These are phyloP conservation scores for Malurus alboscapulatus DNA, from an alignment of 2,113 vertebrate genomes.

Conservation along the genomic window DNA sequence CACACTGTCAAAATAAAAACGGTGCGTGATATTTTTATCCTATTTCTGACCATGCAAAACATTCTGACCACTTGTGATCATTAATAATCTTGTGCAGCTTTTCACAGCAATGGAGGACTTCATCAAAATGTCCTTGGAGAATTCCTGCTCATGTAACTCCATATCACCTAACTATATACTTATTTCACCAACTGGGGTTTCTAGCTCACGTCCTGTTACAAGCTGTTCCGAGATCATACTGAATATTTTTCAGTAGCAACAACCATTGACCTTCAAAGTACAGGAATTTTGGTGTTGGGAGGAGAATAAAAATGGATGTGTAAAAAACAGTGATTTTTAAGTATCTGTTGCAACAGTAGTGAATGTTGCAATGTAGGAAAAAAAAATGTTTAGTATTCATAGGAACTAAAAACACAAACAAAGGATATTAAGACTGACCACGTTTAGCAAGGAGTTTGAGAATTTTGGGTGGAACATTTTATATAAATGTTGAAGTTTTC, in stretches of 20 bases:
- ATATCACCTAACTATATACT: background rate
- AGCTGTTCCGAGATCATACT: background rate
- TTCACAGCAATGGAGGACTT: background rate
- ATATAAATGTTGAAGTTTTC: background rate
- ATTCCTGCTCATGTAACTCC: background rate
- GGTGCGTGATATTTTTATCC: background rate
- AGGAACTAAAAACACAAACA: background rate
- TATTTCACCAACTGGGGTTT: background rate
- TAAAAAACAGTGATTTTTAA: background rate
- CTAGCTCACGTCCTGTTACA: background rate
- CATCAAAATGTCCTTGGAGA: background rate
- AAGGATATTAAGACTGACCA: background rate
- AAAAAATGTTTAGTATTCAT: background rate
- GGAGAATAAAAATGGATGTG: background rate
- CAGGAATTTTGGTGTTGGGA: background rate
- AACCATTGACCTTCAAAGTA: background rate
- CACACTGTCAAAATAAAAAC: background rate
- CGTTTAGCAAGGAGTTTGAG: background rate
- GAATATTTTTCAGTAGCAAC: background rate
- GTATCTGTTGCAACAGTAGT: background rate
- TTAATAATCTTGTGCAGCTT: constrained; percentile 7
- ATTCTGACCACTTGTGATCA: background rate
- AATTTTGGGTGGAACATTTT: background rate
- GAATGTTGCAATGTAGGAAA: background rate
- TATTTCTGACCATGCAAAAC: background rate